Base-by-base conservation (phyloP, 2,888 invertebrate genomes). In the Drosophila subsilvestris region DNA sequence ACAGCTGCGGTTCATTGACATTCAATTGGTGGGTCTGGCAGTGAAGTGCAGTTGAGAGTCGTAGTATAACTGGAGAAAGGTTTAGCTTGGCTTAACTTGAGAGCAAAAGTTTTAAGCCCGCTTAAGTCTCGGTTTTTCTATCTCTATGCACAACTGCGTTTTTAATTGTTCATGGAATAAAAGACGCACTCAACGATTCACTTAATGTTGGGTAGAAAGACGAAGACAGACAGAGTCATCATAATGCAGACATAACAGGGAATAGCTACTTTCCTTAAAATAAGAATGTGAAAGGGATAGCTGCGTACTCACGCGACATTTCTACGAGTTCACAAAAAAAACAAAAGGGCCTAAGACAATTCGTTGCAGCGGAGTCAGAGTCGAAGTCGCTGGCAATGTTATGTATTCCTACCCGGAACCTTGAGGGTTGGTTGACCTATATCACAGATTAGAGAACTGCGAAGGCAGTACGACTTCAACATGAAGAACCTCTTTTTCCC, bases 391-490 rank as follows among this genome's bases (percentile, higher is more conserved):
- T 17, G 42, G 32, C 55, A 54, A 56, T 6, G 32, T 14, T 20
- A 50, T 56, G 27, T 50, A 47, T 58, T 55, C 58, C 74, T 74
- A 71, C 79, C 68, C 63, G 72, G 79, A 84, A 84, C 86, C 84
- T 85, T 84, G 84, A 86, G 88, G 87, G 84, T 86, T 86, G 85
- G 86, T 83, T 87, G 86, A 86, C 89, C 86, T 83, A 87, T 83
- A 87, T 86, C 89, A 85, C 70, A 87, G 87, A 76, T 85, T 78
- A 76, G 56, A 62, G 56, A 63, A 51, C 48, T 51, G 43, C 29
- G 48, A 25, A 57, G 49, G 48, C 55, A 56, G 68, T 8, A 32
- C 32, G 12, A 32, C 29, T 25, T n/a, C 62, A 63, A n/a, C 29
- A 44, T 50, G 65, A 70, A 74, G 32, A 32, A 32, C 32, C 14